Percentiles rank a stretch among this genome's conserved stretches.
Conservation (phyloP, 1,140 invertebrate species). For the Heterodera schachtii region DNA sequence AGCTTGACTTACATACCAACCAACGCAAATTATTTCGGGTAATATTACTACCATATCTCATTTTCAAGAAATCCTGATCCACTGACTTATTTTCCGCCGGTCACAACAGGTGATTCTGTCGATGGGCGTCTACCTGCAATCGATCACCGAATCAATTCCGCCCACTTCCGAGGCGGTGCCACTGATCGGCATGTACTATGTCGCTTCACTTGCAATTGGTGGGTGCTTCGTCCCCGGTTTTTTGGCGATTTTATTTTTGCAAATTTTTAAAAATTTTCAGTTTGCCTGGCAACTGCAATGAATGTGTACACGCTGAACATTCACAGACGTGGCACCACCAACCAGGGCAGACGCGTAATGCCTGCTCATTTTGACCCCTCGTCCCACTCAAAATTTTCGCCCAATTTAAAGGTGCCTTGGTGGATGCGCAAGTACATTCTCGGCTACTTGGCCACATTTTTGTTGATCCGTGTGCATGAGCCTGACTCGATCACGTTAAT, state of each 20-base stretch:
- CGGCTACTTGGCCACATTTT: constrained; percentile 60
- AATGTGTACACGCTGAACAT: constrained; percentile 78
- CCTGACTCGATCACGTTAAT: constrained; percentile 64
- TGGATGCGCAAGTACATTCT: constrained; percentile 62
- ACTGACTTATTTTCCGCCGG: no score
- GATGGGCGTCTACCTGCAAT: constrained; percentile 88
- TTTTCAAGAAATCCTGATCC: no score
- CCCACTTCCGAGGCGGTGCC: constrained; percentile 85
- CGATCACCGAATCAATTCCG: constrained; percentile 83
- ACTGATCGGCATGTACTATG: constrained; percentile 88
- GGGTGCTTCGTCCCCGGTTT: background rate
- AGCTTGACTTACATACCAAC: no score
- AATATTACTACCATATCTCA: no score
- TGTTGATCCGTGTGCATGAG: constrained; percentile 58
- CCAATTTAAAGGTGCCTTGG: constrained; percentile 44
- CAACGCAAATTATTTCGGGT: no score
- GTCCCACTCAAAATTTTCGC: no score
- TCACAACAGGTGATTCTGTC: constrained; percentile 73
- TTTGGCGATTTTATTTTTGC: background rate
- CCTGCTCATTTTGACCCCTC: no score
- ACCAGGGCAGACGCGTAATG: constrained; percentile 34
- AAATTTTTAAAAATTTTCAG: constrained; percentile 12
- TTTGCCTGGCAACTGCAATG: constrained; percentile 70
- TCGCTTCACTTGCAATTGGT: constrained; percentile 69
- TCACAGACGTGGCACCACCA: constrained; percentile 78